phyloP scores from a whole-genome alignment of 2,888 invertebrate genomes.

The Drosophila austrosaltans region DNA sequence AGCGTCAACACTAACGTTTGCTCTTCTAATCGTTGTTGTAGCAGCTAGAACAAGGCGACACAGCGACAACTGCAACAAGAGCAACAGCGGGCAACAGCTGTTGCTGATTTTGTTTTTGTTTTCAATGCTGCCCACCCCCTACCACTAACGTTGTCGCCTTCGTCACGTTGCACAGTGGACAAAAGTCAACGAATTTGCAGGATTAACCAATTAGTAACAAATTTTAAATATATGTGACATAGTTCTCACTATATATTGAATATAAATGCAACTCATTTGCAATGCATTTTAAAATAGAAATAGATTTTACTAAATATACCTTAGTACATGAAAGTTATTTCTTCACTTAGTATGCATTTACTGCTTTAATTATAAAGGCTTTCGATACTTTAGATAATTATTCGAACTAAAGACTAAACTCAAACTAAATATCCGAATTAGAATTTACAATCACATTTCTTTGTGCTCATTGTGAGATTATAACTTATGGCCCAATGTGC shows the following conservation, averaged over 20 bases:
- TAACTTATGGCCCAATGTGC: not conserved
- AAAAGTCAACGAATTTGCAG: not conserved
- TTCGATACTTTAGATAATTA: no score
- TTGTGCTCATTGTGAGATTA: not conserved
- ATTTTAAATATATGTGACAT: not conserved
- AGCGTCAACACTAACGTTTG: constrained; percentile 26
- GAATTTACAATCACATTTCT: not conserved
- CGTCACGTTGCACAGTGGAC: not conserved
- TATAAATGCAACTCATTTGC: no score
- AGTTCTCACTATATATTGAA: not conserved
- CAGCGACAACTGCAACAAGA: constrained; percentile 30
- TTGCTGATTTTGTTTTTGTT: constrained; percentile 44
- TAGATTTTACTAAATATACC: no score
- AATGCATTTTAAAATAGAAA: no score
- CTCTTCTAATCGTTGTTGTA: constrained; percentile 46
- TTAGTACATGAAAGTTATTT: no score
- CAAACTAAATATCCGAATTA: not conserved
- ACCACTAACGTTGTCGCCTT: not conserved
- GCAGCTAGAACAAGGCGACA: constrained; percentile 21
- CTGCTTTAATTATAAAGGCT: no score
- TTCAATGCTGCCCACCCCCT: constrained; percentile 35
- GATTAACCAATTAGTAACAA: not conserved
- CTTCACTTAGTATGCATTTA: no score
- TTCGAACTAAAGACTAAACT: no score
- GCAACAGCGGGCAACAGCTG: constrained; percentile 36